These are phyloP conservation scores for Drepana falcataria DNA, from an alignment of 2,888 invertebrate species.

Conservation along the genomic window DNA sequence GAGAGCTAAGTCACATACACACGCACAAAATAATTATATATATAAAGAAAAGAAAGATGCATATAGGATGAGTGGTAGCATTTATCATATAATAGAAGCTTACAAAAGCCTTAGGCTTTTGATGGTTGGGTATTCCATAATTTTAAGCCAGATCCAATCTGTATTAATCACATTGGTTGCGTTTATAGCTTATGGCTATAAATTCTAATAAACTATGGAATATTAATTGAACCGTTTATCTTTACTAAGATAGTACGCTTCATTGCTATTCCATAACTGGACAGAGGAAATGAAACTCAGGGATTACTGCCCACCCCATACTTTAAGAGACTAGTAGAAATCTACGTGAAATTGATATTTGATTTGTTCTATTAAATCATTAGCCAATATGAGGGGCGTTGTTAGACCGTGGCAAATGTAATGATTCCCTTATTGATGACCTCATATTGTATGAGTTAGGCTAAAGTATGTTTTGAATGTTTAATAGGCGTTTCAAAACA, in stretches of 20 bases:
- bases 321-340: constrained; percentile 29
- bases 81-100: neutral
- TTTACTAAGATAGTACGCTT: constrained; percentile 5
- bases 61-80: constrained; percentile 4
- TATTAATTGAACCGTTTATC: constrained; percentile 1
- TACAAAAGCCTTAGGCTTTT: neutral
- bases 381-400: constrained; percentile 22
- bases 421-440: neutral
- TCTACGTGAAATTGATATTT: constrained; percentile 36
- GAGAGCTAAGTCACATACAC: too few relatives aligned
- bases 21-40: too few relatives aligned
- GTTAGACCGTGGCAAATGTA: constrained; percentile 15
- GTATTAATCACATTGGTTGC: constrained; percentile 2
- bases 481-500: too few relatives aligned
- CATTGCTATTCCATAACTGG: constrained; percentile 20
- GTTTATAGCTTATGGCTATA: neutral
- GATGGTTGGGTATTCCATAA: neutral
- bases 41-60: too few relatives aligned
- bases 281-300: constrained; percentile 27
- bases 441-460: neutral
- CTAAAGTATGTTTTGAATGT: too few relatives aligned
- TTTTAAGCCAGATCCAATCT: constrained; percentile 3
- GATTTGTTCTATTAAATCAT: constrained; percentile 25
- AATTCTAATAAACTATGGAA: constrained; percentile 2
- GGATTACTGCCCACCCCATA: constrained; percentile 25